Percentiles rank a stretch among this genome's conserved stretches.
Conservation (phyloP, 2,888 invertebrate genomes). For the Drosophila anomelani region DNA sequence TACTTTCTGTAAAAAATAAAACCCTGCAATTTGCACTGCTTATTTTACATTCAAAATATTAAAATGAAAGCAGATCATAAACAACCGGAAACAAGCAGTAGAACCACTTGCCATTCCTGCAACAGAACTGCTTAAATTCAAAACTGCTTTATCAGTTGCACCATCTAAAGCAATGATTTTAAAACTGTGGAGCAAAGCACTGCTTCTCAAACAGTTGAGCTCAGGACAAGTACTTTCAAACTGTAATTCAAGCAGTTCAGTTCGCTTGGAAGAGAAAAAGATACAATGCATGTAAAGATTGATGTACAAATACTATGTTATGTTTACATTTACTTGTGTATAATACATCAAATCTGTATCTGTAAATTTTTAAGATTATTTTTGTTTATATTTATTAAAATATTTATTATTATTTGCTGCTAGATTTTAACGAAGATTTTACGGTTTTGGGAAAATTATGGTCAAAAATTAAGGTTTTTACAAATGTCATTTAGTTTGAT, state of each 20-base stretch:
- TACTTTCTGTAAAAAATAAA: neutral
- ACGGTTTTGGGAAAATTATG: no score
- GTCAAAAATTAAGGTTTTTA: no score
- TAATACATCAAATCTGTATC: neutral
- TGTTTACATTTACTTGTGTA: neutral
- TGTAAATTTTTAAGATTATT: neutral
- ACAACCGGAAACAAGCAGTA: neutral
- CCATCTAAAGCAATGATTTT: neutral
- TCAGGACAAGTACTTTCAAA: neutral
- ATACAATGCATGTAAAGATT: neutral
- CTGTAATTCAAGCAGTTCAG: neutral
- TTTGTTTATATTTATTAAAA: neutral
- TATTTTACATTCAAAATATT: neutral
- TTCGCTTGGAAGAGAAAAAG: no score
- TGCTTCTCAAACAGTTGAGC: neutral
- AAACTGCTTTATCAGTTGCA: no score
- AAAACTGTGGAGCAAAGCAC: neutral
- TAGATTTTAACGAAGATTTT: no score
- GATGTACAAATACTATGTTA: no score
- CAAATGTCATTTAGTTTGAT: no score
- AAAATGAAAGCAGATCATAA: neutral
- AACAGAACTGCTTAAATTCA: no score
- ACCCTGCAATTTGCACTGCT: neutral
- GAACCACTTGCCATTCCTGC: no score
- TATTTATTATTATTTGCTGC: no score